Percentiles rank a stretch among this genome's conserved stretches.
These are phyloP conservation scores for Ciconia nigra DNA, from an alignment of 2,797 vertebrate genomes.

Conservation along the genomic window DNA sequence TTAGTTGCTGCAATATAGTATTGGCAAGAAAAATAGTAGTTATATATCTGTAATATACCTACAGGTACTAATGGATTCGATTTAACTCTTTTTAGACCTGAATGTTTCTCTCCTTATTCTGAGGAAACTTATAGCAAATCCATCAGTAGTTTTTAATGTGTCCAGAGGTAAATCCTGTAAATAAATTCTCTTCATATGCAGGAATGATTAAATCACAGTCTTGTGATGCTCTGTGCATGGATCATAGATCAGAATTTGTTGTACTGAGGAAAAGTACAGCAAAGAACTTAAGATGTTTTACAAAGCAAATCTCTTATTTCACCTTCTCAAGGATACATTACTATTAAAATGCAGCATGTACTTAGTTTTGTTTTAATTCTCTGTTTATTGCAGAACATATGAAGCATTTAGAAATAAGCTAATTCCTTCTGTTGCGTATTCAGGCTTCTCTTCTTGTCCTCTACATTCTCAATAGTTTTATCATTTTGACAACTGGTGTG, in stretches of 20 bases:
- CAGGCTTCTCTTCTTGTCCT: neutral
- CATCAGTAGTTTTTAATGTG: neutral
- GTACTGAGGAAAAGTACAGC: neutral
- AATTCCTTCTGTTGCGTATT: neutral
- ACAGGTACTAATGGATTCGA: neutral
- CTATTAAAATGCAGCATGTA: neutral
- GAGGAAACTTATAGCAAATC: neutral
- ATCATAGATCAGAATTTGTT: neutral
- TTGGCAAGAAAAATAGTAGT: neutral
- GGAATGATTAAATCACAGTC: neutral
- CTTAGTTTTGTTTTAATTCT: neutral
- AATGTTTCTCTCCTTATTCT: neutral
- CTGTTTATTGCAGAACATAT: neutral
- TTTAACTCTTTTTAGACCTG: neutral
- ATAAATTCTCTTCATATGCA: neutral
- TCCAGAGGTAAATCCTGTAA: neutral
- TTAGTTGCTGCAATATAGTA: neutral
- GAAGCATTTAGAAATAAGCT: neutral
- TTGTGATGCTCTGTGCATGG: neutral
- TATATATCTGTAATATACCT: neutral
- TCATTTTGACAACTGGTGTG: neutral
- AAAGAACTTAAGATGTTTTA: neutral
- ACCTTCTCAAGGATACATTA: neutral
- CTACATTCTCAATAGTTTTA: neutral
- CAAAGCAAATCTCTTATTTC: neutral